These are phyloP conservation scores for Actinernus sp. DNA, from an alignment of 92 coral and sea anemone genomes.

Conservation along the genomic window DNA sequence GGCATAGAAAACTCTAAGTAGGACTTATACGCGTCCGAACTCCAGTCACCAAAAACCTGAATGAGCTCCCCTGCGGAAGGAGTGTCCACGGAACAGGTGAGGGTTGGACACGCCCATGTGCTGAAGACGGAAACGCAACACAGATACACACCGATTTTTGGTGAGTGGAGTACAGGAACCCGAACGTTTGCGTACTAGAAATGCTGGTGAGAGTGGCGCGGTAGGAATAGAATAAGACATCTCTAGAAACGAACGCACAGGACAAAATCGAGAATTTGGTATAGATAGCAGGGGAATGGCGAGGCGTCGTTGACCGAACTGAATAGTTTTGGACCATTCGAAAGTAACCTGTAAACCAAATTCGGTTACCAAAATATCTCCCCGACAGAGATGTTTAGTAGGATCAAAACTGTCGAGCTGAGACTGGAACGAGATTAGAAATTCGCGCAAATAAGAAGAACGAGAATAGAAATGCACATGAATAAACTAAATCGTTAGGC, in stretches of 20 bases:
- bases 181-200: not conserved
- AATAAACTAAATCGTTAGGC: not conserved
- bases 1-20: too few relatives aligned
- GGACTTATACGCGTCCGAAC: too few relatives aligned
- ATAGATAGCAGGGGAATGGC: slow-evolving; percentile 4
- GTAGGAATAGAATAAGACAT: not conserved
- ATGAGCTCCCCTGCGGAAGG: slow-evolving; percentile 32
- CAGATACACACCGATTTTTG: not conserved
- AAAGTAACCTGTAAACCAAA: slow-evolving; percentile 13
- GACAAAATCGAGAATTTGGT: not conserved
- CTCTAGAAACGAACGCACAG: not conserved
- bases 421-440: slow-evolving; percentile 16
- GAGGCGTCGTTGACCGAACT: slow-evolving; percentile 6
- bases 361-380: slow-evolving; percentile 3
- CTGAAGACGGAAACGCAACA: slow-evolving; percentile 1
- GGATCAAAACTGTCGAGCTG: slow-evolving; percentile 1
- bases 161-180: slow-evolving; percentile 7
- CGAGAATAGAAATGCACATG: slow-evolving; percentile 24
- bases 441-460: slow-evolving; percentile 25
- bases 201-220: not conserved
- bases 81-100: slow-evolving; percentile 25
- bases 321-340: slow-evolving; percentile 30
- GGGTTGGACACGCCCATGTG: slow-evolving; percentile 21
- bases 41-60: too few relatives aligned
- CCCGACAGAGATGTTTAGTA: slow-evolving; percentile 22